Evolutionary conservation across 2,797 vertebrate species (phyloP).

Genomic region (Cottoperca gobio): DNA sequence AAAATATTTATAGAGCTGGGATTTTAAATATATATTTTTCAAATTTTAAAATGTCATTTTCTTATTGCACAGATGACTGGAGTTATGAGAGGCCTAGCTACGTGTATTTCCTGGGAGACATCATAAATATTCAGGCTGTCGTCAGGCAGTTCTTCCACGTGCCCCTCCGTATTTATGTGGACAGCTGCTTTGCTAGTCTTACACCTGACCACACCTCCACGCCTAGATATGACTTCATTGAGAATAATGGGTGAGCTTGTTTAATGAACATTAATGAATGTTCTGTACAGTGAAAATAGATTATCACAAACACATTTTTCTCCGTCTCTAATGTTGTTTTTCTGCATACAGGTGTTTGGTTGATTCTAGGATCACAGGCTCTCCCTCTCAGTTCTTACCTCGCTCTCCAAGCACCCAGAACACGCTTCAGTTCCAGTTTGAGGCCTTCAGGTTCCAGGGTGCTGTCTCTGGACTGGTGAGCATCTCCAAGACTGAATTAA

Average conservation of each 20-base stretch:
- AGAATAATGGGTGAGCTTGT: constrained; percentile 71
- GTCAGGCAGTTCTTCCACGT: constrained; percentile 76
- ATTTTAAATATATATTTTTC: not conserved
- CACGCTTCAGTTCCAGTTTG: constrained; percentile 75
- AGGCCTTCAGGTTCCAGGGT: constrained; percentile 79
- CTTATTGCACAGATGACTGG: constrained; percentile 74
- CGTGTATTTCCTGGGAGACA: constrained; percentile 69
- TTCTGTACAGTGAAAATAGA: not conserved
- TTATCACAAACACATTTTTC: not conserved
- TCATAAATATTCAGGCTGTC: constrained; percentile 70
- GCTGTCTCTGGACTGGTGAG: constrained; percentile 54
- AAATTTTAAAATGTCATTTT: not conserved
- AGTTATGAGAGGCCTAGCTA: constrained; percentile 60
- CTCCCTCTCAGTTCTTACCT: constrained; percentile 66
- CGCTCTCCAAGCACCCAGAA: constrained; percentile 55
- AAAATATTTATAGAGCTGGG: not conserved
- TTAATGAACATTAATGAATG: not conserved
- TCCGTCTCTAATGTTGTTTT: not conserved
- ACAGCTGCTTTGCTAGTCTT: constrained; percentile 71
- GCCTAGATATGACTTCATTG: constrained; percentile 77
- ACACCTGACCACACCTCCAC: constrained; percentile 25
- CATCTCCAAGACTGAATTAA: not conserved
- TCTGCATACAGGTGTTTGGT: constrained; percentile 73
- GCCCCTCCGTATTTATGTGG: constrained; percentile 77
- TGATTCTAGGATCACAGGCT: constrained; percentile 72